Evolutionary conservation across 2,888 invertebrate species (phyloP), one percentile per base, ranked within the genome.

Genomic region (Zygogramma bicolorata): DNA sequence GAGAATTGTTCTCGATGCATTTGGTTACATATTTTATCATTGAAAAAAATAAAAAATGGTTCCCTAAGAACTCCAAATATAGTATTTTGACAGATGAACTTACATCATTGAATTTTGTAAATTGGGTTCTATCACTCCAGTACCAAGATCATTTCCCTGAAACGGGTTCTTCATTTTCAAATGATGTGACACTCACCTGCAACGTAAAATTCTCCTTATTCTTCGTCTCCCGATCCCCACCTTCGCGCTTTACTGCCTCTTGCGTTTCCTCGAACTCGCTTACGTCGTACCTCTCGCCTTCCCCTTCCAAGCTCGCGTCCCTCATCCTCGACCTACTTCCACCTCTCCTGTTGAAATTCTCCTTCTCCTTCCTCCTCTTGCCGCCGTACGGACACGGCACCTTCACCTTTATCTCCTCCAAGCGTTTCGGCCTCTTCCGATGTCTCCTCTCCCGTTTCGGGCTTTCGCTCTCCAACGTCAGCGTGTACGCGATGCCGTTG

Each of bases 401-500:
- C 76, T 82, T 84, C 15, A 83, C 74, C 69, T 76, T 81, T 31
- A 84, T 82, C 71, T 84, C 84, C 61, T 82, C 80, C 49, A 84
- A 70, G 53, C 68, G 75, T 29, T 67, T 75, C 15, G 18, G 58
- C 49, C 74, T 76, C 65, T 75, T 80, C 65, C 61, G 70, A 38
- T 62, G 70, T 6, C 68, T 70, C 42, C 61, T 73, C 13, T 29
- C 46, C 61, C 68, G 65, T 63, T 67, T 61, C 1, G 71, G 75
- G 25, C 71, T 72, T 8, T 74, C 68, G 78, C 78, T 79, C 6
- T 84, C 82, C 69, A 88, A 87, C 10, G 86, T 87, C 42, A 89
- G 76, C 65, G 88, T 87, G 67, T 88, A 89, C 10, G 88, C 88
- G 18, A 88, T 86, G 0, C 87, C 82, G 75, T 87, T 87, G 4